Evolutionary conservation across 2,888 invertebrate genomes (phyloP).

Genomic region (Cabera pusaria): DNA sequence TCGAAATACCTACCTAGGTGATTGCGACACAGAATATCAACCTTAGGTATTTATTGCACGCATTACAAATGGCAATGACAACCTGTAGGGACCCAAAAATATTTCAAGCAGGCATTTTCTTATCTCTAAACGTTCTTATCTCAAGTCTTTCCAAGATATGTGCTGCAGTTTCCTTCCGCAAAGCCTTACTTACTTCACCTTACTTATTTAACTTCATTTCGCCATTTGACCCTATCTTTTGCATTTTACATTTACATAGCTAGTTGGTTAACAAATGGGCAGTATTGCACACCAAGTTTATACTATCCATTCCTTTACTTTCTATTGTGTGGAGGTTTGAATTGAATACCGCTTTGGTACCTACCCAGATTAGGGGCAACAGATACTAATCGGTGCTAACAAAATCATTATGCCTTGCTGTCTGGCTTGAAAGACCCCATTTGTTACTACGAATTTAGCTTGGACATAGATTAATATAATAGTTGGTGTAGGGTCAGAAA

Average conservation of each 20-base stretch:
- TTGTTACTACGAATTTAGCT: constrained; percentile 36
- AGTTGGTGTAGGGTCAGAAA: no score
- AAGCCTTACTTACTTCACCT: constrained; percentile 15
- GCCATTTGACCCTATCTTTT: constrained; percentile 33
- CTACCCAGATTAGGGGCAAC: constrained; percentile 39
- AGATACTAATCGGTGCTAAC: constrained; percentile 53
- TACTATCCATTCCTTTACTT: constrained; percentile 28
- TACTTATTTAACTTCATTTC: constrained; percentile 30
- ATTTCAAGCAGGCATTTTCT: no score
- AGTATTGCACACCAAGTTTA: constrained; percentile 20
- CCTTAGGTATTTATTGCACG: no score
- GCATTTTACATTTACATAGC: constrained; percentile 38
- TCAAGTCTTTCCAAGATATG: no score
- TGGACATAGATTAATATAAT: no score
- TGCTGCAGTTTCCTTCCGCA: constrained; percentile 14
- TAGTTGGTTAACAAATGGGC: constrained; percentile 29
- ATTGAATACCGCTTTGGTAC: constrained; percentile 33
- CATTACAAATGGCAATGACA: no score
- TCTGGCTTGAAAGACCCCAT: constrained; percentile 25
- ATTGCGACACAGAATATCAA: no score
- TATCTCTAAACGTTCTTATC: no score
- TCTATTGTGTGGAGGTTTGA: constrained; percentile 35
- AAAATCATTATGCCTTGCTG: constrained; percentile 42
- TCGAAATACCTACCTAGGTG: no score
- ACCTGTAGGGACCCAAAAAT: no score